Conservation (phyloP, 1,140 invertebrate species). For the Vanessa tameamea region DNA sequence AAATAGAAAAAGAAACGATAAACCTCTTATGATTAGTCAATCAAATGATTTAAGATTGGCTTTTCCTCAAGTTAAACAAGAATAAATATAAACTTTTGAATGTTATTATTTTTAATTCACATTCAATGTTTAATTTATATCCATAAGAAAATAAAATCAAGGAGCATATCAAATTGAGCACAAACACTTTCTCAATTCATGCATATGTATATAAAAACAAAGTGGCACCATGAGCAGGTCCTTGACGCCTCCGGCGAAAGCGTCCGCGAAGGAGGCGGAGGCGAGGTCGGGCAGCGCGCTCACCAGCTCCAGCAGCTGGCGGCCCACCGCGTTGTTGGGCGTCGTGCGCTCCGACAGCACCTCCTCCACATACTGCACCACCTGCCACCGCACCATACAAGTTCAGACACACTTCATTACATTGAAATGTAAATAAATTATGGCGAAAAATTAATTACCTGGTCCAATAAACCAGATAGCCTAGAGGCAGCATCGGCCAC, state of each 20-base stretch:
- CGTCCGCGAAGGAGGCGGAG: constrained; percentile 94
- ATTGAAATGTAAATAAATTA: too few species aligned
- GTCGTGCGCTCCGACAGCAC: constrained; percentile 87
- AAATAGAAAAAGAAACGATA: too few species aligned
- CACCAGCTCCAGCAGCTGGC: constrained; percentile 93
- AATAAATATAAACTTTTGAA: too few species aligned
- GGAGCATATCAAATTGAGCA: too few species aligned
- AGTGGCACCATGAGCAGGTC: constrained; percentile 85
- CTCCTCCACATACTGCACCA: constrained; percentile 94
- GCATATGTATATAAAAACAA: too few species aligned
- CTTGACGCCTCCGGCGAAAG: constrained; percentile 98
- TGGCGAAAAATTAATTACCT: constrained; percentile 55
- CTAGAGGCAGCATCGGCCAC: constrained; percentile 90
- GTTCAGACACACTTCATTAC: background rate
- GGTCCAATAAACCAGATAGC: constrained; percentile 88
- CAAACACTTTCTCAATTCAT: too few species aligned
- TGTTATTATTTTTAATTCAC: too few species aligned
- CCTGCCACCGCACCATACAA: constrained; percentile 56
- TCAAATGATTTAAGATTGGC: too few species aligned
- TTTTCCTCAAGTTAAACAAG: too few species aligned
- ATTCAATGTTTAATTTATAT: too few species aligned
- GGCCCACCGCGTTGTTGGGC: constrained; percentile 91
- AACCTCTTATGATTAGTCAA: too few species aligned
- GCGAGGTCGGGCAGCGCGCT: constrained; percentile 95
- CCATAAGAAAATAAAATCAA: too few species aligned